phyloP scores from a whole-genome alignment of 2,113 vertebrate genomes.

The Pedetes capensis region DNA sequence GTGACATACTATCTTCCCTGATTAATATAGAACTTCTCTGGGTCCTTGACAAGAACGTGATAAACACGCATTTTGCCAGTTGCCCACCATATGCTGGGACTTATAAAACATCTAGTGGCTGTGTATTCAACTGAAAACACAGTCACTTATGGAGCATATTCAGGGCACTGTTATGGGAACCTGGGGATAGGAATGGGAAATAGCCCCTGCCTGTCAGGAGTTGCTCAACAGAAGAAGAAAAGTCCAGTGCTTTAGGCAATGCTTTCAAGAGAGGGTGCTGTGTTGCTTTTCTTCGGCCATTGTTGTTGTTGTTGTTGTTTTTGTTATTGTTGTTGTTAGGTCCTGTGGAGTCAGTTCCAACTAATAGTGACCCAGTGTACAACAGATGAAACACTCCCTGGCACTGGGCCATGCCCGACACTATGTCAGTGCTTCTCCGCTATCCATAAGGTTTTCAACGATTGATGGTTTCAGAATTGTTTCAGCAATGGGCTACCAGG shows the following conservation, averaged over 20 bases:
- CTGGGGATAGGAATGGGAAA: not conserved
- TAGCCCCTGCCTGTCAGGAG: not conserved
- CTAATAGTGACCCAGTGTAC: too few relatives aligned
- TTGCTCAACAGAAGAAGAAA: not conserved
- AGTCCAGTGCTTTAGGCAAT: not conserved
- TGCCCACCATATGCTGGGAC: not conserved
- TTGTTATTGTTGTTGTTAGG: too few relatives aligned
- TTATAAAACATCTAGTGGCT: not conserved
- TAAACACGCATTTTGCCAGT: not conserved
- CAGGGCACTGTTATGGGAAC: not conserved
- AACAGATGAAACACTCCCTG: too few relatives aligned
- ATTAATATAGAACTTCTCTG: conserved; percentile 34
- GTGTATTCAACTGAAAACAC: not conserved
- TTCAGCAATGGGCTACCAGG: too few relatives aligned
- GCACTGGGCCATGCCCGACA: too few relatives aligned
- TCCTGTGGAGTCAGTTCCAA: too few relatives aligned
- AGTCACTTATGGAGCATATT: not conserved
- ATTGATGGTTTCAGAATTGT: too few relatives aligned
- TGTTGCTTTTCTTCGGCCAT: too few relatives aligned
- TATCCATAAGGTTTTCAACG: too few relatives aligned
- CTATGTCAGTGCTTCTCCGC: too few relatives aligned
- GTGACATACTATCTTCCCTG: not conserved
- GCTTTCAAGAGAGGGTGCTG: not conserved
- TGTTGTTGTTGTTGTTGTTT: too few relatives aligned
- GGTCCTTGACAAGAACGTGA: not conserved